Evolutionary conservation across 2,797 vertebrate species (phyloP), one percentile per base, ranked within the genome.

Genomic region (Smutsia gigantea): DNA sequence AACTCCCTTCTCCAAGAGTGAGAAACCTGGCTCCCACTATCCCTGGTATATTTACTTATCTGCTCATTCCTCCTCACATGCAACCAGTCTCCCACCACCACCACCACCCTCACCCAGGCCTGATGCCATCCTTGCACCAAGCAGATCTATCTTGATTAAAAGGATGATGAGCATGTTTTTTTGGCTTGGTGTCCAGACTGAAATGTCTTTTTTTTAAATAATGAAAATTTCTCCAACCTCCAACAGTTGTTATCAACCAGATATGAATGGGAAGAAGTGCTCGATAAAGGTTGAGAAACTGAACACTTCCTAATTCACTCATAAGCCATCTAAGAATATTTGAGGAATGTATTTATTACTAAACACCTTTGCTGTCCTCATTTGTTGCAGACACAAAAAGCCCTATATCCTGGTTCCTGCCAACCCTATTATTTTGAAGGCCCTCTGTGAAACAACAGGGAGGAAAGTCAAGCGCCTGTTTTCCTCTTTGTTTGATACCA

Each of bases 211-310:
- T n/a, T 66, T 66, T 59, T 69, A 27, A 75, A 53, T n/a, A 59
- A 55, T 37, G 31, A 64, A 72, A 87, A 61, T 1, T 18, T n/a
- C 53, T 25, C 27, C 51, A 79, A 75, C 37, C 13, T 86, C 86
- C 31, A 75, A 39, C 25, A 42, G 34, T 74, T 14, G 3, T 83
- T 51, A 79, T 42, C 57, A 84, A 66, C 3, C 55, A 87, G 37
- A 42, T 77, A 55, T 88, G 23, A 61, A 27, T 37, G 59, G 23
- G 77, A 78, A 19, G 27, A 88, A 71, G 34, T 37, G 12, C 34
- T 63, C 87, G 37, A 59, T 81, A 75, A 89, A 90, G 51, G 64
- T 93, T 81, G 82, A 63, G 34, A 90, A 82, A 90, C 46, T 42
- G 4, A 82, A 82, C 5, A 39, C 42, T 87, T 77, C 34, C 61